A percentile compares a stretch with the other conserved stretches of the same genome.
Conservation (phyloP, 1,140 invertebrate genomes). For the Bombus breviceps region DNA sequence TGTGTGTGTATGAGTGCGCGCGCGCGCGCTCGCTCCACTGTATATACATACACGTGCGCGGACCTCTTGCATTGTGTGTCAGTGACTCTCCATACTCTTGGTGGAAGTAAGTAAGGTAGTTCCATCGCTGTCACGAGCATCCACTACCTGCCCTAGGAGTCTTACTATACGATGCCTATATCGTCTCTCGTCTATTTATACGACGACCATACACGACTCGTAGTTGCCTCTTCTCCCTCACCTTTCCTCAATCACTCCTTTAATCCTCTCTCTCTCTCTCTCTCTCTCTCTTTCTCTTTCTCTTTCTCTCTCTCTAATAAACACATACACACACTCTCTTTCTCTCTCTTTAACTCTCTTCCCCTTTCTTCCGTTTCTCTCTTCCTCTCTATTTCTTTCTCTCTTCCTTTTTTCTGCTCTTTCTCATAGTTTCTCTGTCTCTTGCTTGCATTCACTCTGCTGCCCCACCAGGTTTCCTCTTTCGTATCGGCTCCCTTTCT, state of each 20-base stretch:
- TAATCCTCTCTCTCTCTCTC: constrained; percentile 11
- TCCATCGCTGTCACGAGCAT: constrained; percentile 62
- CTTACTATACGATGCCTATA: constrained; percentile 61
- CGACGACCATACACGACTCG: constrained; percentile 76
- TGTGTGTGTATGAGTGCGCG: not conserved
- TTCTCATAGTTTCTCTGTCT: constrained; percentile 36
- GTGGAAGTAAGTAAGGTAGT: constrained; percentile 55
- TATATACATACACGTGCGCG: constrained; percentile 48
- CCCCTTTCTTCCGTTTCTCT: constrained; percentile 6
- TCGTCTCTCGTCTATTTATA: constrained; percentile 80
- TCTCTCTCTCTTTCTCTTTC: constrained; percentile 49
- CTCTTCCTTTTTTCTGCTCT: constrained; percentile 22
- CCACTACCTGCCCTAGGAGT: constrained; percentile 62
- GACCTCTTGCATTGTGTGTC: constrained; percentile 51
- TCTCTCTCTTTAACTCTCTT: constrained; percentile 35
- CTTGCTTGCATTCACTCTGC: constrained; percentile 24
- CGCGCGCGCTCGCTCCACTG: too few species aligned
- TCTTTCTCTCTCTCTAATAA: constrained; percentile 35
- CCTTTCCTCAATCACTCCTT: constrained; percentile 32
- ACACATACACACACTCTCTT: constrained; percentile 57
- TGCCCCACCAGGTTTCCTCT: constrained; percentile 34
- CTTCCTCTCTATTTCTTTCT: constrained; percentile 33
- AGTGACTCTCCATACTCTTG: constrained; percentile 48
- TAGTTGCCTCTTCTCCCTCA: constrained; percentile 68
- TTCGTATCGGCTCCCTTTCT: constrained; percentile 48